Evolutionary conservation across 2,888 invertebrate genomes (phyloP), one percentile per base, ranked within the genome.

Genomic region (Chrysolina haemoptera): DNA sequence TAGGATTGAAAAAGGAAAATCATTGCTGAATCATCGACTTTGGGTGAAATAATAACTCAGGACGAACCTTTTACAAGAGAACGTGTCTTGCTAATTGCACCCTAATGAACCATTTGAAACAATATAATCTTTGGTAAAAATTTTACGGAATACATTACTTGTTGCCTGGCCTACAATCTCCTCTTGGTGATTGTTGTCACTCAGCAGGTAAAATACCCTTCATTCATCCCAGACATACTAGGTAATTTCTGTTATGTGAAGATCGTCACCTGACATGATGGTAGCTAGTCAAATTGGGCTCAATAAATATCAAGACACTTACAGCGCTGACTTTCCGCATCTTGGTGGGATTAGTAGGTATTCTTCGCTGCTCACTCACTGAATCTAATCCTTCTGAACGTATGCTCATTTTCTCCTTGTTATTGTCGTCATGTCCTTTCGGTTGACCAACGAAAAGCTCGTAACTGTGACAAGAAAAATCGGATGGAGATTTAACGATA

Each of bases 291-390:
- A 80, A 75, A 76, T 72, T 78, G 76, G 77, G 77, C 71, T 78
- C 78, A 84, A 83, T 83, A 84, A 84, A 84, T 85, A 86, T 87
- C 87, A 87, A 84, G 87, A 88, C 87, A 94, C 94, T 95, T 93
- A 95, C 95, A 93, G 95, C 94, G 92, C 95, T 95, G 92, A 96
- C 96, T 94, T 96, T 97, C 91, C 96, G 93, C 87, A 93, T 92
- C 91, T 93, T 93, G 87, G 84, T 87, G 85, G 89, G 90, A 88
- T 88, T 91, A 90, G 90, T 87, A 85, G 88, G 88, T 86, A 88
- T 86, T 89, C 89, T 91, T 90, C 88, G 85, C 85, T 93, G 94
- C 90, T 96, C 96, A 92, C 95, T 95, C 91, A 96, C 93, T 90
- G 96, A 96, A 91, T 94, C 95, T 90, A 95, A 93, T 90, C 94